Evolutionary conservation across 2,888 invertebrate species (phyloP).

Genomic region (Zygothrica quintamaculata): DNA sequence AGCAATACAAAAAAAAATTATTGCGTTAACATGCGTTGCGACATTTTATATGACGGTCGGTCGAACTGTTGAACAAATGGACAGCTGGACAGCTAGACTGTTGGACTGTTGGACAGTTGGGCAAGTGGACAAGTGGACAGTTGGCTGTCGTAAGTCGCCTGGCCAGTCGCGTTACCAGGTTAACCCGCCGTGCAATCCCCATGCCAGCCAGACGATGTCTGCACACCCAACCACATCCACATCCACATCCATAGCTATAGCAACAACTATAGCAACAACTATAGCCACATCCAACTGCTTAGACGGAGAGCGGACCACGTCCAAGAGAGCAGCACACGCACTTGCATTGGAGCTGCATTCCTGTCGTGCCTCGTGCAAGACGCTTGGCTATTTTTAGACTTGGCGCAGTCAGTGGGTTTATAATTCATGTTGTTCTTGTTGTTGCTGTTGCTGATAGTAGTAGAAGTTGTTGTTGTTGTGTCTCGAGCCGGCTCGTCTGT

Average conservation of each 20-base stretch:
- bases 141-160: conserved; percentile 15
- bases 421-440: conserved; percentile 18
- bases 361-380: conserved; percentile 61
- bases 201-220: conserved; percentile 62
- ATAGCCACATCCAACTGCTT: conserved; percentile 5
- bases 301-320: conserved; percentile 21
- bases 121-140: neutral
- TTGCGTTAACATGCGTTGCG: conserved; percentile 73
- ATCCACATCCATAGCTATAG: conserved; percentile 15
- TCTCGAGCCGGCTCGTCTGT: conserved; percentile 24
- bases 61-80: neutral
- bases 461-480: conserved; percentile 10
- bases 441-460: conserved; percentile 5
- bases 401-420: conserved; percentile 64
- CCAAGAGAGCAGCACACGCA: conserved; percentile 45
- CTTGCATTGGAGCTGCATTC: conserved; percentile 72
- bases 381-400: conserved; percentile 68
- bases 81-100: too few relatives aligned
- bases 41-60: conserved; percentile 70
- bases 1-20: conserved; percentile 60
- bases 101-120: neutral
- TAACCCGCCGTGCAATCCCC: conserved; percentile 42
- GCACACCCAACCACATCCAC: conserved; percentile 41
- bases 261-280: conserved; percentile 24
- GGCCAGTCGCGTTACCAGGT: conserved; percentile 55